A percentile compares a stretch with the other conserved stretches of the same genome.
These are phyloP conservation scores for Alces alces DNA, from an alignment of 2,113 vertebrate genomes.

Conservation along the genomic window DNA sequence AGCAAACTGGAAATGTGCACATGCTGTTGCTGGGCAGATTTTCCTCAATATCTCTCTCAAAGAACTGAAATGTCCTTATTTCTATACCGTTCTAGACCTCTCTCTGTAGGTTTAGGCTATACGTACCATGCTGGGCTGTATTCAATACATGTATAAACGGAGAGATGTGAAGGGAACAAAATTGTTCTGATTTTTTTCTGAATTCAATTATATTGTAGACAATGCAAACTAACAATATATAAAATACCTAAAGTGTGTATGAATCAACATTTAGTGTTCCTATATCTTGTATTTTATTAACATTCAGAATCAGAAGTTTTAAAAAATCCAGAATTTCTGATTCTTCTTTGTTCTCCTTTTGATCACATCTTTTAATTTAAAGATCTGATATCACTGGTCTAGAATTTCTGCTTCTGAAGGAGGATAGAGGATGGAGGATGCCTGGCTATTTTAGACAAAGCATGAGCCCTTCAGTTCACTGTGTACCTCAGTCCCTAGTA, in stretches of 20 bases:
- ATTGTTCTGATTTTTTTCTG: background rate
- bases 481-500: fast-evolving
- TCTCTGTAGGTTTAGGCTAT: background rate
- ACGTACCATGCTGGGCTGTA: background rate
- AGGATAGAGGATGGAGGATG: fast-evolving
- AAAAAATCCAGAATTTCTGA: background rate
- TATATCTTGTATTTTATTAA: background rate
- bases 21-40: background rate
- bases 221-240: background rate
- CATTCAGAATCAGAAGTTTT: background rate
- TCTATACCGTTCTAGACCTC: background rate
- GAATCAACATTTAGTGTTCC: background rate
- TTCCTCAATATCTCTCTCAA: background rate
- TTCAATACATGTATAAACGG: background rate
- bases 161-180: background rate
- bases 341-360: background rate
- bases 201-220: background rate
- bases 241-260: background rate
- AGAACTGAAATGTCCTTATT: background rate
- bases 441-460: background rate
- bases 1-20: background rate
- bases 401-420: background rate
- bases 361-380: background rate
- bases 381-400: background rate
- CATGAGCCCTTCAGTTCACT: background rate